phyloP scores from a whole-genome alignment of 2,797 vertebrate species.

The Perodicticus potto region DNA sequence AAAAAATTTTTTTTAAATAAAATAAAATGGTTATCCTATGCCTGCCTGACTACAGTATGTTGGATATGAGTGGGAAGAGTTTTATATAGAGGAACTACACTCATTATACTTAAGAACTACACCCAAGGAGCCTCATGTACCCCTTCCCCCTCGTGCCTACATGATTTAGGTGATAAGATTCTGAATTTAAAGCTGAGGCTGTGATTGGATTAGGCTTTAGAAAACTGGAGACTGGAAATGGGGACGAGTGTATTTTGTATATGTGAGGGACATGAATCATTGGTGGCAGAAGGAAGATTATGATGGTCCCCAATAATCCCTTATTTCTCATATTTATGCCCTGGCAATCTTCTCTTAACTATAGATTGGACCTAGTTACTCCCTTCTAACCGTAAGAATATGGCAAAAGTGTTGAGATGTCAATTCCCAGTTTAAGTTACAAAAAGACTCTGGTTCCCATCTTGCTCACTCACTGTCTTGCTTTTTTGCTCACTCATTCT shows the following conservation, averaged over 20 bases:
- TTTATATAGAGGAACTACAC: neutral
- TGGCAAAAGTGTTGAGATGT: neutral
- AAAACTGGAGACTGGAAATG: neutral
- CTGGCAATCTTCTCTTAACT: neutral
- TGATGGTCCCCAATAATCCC: neutral
- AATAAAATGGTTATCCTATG: neutral
- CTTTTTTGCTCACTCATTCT: neutral
- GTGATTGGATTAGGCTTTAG: neutral
- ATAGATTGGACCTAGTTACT: neutral
- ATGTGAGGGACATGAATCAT: neutral
- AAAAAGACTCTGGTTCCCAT: slow-evolving; percentile 11
- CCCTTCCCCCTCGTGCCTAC: too few species aligned
- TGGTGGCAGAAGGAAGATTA: neutral
- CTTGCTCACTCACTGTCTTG: neutral
- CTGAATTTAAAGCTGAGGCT: neutral
- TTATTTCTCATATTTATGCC: neutral
- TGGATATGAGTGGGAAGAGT: neutral
- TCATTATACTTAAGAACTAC: neutral
- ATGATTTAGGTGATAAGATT: neutral
- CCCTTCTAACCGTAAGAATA: slow-evolving; percentile 25
- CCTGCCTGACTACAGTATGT: neutral
- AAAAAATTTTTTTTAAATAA: too few species aligned
- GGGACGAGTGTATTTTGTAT: neutral
- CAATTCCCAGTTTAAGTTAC: neutral
- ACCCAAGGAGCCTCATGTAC: neutral